Evolutionary conservation across 1,140 invertebrate species (phyloP).

Genomic region (Drosophila arizonae): DNA sequence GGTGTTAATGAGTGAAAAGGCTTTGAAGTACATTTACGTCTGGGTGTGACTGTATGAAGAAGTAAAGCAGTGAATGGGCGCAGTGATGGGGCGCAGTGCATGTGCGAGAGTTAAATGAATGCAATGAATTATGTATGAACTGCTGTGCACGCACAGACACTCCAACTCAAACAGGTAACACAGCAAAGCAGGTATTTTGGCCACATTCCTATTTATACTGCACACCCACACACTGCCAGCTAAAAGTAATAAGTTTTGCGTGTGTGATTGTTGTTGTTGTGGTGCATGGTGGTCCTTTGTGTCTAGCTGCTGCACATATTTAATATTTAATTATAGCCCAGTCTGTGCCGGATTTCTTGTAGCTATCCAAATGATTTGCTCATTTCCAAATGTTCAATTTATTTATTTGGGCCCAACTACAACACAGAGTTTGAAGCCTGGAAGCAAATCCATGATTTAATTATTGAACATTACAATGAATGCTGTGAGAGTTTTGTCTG

Average conservation of each 20-base stretch:
- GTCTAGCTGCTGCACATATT: slow-evolving; percentile 38
- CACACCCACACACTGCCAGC: slow-evolving; percentile 18
- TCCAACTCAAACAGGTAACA: slow-evolving; percentile 46
- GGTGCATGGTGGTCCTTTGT: slow-evolving; percentile 37
- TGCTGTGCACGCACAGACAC: slow-evolving; percentile 45
- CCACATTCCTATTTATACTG: slow-evolving; percentile 40
- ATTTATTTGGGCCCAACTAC: slow-evolving; percentile 42
- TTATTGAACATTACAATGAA: slow-evolving; percentile 37
- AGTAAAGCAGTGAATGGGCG: slow-evolving; percentile 26
- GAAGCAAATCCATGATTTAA: slow-evolving; percentile 42
- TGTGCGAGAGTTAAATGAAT: slow-evolving; percentile 72
- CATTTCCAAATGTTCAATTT: slow-evolving; percentile 55
- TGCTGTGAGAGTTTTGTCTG: slow-evolving; percentile 10
- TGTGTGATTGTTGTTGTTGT: not conserved
- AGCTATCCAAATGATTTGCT: slow-evolving; percentile 74
- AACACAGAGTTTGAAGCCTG: slow-evolving; percentile 11
- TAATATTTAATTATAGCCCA: slow-evolving; percentile 62
- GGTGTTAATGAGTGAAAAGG: slow-evolving; percentile 68
- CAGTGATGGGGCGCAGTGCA: slow-evolving; percentile 4
- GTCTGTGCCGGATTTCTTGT: slow-evolving; percentile 29
- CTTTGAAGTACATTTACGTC: slow-evolving; percentile 21
- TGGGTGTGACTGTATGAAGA: slow-evolving; percentile 54
- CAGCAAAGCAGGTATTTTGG: slow-evolving; percentile 53
- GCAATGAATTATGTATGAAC: slow-evolving; percentile 80
- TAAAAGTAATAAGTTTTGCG: not conserved